phyloP scores from a whole-genome alignment of 2,113 vertebrate genomes.

The Ellobius talpinus region DNA sequence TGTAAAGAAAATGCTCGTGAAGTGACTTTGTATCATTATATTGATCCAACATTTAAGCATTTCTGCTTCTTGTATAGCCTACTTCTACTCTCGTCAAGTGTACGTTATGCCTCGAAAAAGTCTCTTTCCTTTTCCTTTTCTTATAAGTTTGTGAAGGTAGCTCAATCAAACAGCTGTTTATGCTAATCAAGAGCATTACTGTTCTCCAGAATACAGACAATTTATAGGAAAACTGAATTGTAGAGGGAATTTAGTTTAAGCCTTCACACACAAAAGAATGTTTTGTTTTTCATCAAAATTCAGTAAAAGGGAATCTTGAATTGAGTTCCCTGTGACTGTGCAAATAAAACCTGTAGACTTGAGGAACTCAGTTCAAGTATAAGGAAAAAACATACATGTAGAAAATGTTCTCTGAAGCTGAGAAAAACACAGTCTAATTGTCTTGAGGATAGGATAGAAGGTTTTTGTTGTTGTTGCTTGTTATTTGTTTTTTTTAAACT shows the following conservation, averaged over 20 bases:
- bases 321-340: conserved; percentile 37
- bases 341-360: conserved; percentile 68
- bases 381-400: conserved; percentile 41
- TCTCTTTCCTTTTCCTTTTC: not conserved
- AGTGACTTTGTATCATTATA: conserved; percentile 15
- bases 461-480: not conserved
- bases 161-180: conserved; percentile 52
- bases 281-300: conserved; percentile 72
- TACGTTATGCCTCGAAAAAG: not conserved
- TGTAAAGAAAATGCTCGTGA: not conserved
- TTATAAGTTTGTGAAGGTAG: conserved; percentile 51
- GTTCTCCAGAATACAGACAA: conserved; percentile 47
- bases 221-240: conserved; percentile 62
- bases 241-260: conserved; percentile 55
- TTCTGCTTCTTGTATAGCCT: not conserved
- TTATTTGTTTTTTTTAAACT: not conserved
- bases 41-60: conserved; percentile 20
- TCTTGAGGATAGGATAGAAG: conserved; percentile 10
- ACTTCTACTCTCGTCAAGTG: not conserved
- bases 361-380: conserved; percentile 70
- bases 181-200: conserved; percentile 65
- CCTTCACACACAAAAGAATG: conserved; percentile 29
- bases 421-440: conserved; percentile 43
- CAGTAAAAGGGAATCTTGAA: conserved; percentile 57
- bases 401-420: conserved; percentile 43